Percentiles rank a stretch among this genome's conserved stretches.
These are phyloP conservation scores for Parazoanthus darwini DNA, from an alignment of 92 coral and sea anemone genomes.

Conservation along the genomic window DNA sequence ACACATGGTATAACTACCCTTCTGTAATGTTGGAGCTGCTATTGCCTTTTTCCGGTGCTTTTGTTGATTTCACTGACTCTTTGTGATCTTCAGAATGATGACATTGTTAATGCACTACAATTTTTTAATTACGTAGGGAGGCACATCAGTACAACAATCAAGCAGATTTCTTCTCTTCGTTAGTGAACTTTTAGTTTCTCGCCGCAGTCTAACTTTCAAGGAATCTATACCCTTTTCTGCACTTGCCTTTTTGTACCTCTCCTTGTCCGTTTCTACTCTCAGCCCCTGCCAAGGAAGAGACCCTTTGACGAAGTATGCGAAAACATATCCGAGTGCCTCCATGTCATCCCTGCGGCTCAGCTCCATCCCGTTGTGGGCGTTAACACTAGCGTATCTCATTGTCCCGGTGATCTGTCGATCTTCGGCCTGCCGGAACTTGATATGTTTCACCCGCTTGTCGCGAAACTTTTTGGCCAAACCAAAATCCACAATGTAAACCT, in stretches of 20 bases:
- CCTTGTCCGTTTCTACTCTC: slow-evolving; percentile 59
- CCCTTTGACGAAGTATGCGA: slow-evolving; percentile 71
- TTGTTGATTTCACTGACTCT: no score
- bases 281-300: slow-evolving; percentile 84
- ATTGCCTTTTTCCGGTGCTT: no score
- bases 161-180: no score
- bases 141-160: no score
- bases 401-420: slow-evolving; percentile 71
- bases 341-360: slow-evolving; percentile 79
- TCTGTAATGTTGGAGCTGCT: no score
- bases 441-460: slow-evolving; percentile 66
- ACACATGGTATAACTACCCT: no score
- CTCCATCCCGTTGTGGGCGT: slow-evolving; percentile 77
- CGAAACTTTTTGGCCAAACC: slow-evolving; percentile 75
- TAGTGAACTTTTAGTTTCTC: neutral
- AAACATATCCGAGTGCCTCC: slow-evolving; percentile 72
- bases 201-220: no score
- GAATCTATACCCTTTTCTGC: neutral
- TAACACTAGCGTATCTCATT: slow-evolving; percentile 74
- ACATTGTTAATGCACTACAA: no score
- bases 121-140: no score
- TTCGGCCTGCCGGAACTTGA: slow-evolving; percentile 66
- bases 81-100: no score
- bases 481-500: slow-evolving; percentile 77
- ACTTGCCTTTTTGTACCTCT: slow-evolving; percentile 47